phyloP scores from a whole-genome alignment of 2,113 vertebrate genomes.

The Apodemus sylvaticus region DNA sequence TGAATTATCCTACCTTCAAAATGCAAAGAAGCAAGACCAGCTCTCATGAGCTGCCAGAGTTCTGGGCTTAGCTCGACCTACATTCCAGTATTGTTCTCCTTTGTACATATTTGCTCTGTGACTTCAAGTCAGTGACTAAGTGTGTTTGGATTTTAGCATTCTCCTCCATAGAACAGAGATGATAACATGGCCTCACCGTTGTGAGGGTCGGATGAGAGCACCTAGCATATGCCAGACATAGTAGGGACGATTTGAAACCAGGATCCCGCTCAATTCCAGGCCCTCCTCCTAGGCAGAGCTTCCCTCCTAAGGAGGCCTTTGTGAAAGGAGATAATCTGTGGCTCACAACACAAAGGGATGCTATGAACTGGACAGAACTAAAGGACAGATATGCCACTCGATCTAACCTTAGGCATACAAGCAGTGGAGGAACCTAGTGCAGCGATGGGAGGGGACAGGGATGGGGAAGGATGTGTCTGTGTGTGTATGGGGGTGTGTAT shows the following conservation, averaged over 20 bases:
- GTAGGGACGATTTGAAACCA: not conserved
- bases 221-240: not conserved
- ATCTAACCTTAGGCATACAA: not conserved
- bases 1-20: not conserved
- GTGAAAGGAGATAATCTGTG: not conserved
- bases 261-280: not conserved
- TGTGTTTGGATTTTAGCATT: not conserved
- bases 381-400: not conserved
- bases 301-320: not conserved
- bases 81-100: not conserved
- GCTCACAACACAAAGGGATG: not conserved
- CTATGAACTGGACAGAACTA: not conserved
- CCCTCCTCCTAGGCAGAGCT: not conserved
- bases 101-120: not conserved
- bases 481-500: no score
- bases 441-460: no score
- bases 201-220: not conserved
- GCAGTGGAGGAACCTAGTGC: not conserved
- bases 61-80: not conserved
- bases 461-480: no score
- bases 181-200: not conserved
- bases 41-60: not conserved
- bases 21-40: not conserved
- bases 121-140: not conserved
- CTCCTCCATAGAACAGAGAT: not conserved